A percentile compares a stretch with the other conserved stretches of the same genome.
Conservation (phyloP, 2,888 invertebrate species). For the Pammene fasciana region DNA sequence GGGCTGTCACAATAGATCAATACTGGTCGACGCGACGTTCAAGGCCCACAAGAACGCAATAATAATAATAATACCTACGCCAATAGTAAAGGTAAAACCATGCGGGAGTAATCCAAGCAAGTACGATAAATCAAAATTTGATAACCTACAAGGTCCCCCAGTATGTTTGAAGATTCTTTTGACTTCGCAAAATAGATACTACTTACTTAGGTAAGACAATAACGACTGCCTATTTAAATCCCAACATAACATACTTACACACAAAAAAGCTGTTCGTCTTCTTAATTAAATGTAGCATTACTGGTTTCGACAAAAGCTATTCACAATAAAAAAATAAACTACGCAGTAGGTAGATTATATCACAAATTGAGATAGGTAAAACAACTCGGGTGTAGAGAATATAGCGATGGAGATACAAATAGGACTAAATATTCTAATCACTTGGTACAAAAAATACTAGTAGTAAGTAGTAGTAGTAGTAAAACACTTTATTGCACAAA, state of each 20-base stretch:
- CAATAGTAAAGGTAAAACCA: no score
- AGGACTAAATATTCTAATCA: conserved; percentile 13
- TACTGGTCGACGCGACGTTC: no score
- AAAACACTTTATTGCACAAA: no score
- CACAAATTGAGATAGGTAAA: background rate
- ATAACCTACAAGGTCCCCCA: background rate
- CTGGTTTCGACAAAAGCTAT: conserved; percentile 11
- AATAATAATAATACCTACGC: no score
- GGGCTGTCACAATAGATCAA: no score
- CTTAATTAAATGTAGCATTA: background rate
- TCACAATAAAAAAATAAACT: conserved; percentile 19
- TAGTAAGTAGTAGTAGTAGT: no score
- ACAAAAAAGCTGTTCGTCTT: conserved; percentile 7
- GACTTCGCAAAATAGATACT: background rate
- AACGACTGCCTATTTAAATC: background rate
- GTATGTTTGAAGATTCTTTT: background rate
- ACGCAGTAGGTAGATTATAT: conserved; percentile 23
- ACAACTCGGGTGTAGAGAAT: background rate
- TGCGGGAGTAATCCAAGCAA: background rate
- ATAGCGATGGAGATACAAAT: background rate
- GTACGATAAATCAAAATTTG: background rate
- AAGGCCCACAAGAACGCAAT: no score
- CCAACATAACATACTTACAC: conserved; percentile 1
- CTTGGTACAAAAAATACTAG: conserved; percentile 2
- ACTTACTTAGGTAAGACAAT: background rate